Base-by-base conservation (phyloP, 1,140 invertebrate species). In the Thaumetopoea pityocampa region DNA sequence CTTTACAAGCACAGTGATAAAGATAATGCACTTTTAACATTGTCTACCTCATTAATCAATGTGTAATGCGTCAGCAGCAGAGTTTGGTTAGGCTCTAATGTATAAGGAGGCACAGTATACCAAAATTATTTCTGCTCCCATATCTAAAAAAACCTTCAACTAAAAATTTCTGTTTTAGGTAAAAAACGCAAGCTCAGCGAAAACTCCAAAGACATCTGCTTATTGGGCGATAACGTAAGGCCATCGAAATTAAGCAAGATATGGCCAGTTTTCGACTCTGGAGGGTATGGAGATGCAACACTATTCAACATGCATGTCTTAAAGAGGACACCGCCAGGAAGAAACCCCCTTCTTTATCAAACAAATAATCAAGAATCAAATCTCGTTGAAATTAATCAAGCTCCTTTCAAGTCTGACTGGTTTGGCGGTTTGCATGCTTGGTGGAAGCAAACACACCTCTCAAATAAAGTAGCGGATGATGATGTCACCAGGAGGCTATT, bases 261-360 rank as follows among this genome's bases (percentile, higher is more conserved):
- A 64, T 86, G 85, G 80, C 77, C 80, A 3, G 83, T 85, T 0
- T 85, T 86, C 28, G 85, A 86, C 24, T 85, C 85, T 1, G 85
- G 85, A 74, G 83, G 85, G 52, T 86, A 69, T 18, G 74, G 78
- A 4, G 56, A 76, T n/a, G 56, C 67, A 0, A 34, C 62, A 1
- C 49, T 78, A 2, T 23, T 81, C 2, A 78, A 60, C 1, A 46
- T 80, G 1, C 64, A 79, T 4, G 51, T 77, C 1, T 3, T 64
- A 12, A 62, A 70, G 11, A 78, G 67, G 24, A 23, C 63, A 4
- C 51, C 52, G 9, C 42, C 56, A 0, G 2, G 40, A 5, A 48
- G 52, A 5, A 80, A 84, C 14, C 69, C 77, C 0, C 34, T 84
- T 11, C 59, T 84, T 5, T 76, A 60, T 34, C 30, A 56, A n/a